phyloP scores from a whole-genome alignment of 2,797 vertebrate species.

The Lagorchestes hirsutus region DNA sequence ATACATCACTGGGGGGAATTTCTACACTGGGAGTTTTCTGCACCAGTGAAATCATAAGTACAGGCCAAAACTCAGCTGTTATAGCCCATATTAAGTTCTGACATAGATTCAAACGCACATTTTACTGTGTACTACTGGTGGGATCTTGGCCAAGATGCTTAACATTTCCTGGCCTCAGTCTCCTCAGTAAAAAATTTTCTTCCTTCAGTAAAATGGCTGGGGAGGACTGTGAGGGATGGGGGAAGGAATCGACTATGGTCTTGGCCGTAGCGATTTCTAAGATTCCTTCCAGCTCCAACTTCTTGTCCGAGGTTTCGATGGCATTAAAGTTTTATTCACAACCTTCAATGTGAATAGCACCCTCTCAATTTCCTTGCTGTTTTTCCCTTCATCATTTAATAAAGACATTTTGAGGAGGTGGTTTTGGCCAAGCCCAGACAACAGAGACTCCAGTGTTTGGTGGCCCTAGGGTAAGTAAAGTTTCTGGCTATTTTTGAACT shows the following conservation, averaged over 20 bases:
- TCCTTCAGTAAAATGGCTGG: background rate
- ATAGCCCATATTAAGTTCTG: background rate
- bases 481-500: constrained; percentile 18
- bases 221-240: no score
- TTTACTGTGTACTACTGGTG: background rate
- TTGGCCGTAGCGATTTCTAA: background rate
- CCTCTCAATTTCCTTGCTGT: background rate
- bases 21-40: background rate
- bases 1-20: background rate
- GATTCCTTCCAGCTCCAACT: background rate
- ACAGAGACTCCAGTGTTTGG: background rate
- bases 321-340: background rate
- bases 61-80: background rate
- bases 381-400: background rate
- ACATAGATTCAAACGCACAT: background rate
- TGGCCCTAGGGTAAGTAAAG: background rate
- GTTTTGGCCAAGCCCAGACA: constrained; percentile 23
- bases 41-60: background rate
- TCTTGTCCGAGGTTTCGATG: background rate
- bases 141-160: background rate
- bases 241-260: background rate
- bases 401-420: background rate
- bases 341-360: background rate
- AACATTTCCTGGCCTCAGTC: background rate
- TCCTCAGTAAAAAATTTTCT: background rate